A percentile compares a stretch with the other conserved stretches of the same genome.
phyloP scores from a whole-genome alignment of 2,797 vertebrate genomes.

The Ciconia nigra region DNA sequence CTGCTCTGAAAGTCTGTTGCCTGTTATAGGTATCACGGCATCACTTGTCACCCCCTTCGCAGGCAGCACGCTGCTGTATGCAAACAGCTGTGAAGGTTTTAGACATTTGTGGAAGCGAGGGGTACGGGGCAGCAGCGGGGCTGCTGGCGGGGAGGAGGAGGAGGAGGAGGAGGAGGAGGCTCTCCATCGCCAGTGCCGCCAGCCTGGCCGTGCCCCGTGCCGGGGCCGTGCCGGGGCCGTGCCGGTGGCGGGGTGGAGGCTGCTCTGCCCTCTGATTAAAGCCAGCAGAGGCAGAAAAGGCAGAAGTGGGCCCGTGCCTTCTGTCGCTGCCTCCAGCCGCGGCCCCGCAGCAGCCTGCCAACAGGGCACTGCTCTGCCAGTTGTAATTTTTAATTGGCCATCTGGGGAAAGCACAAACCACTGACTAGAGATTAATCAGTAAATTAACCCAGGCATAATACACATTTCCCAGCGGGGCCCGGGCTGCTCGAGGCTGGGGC shows the following conservation, averaged over 20 bases:
- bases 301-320: constrained; percentile 80
- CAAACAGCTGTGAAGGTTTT: constrained; percentile 64
- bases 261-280: background rate
- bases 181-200: accelerated
- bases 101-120: accelerated
- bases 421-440: constrained; percentile 99
- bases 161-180: background rate
- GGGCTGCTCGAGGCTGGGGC: constrained; percentile 85
- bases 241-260: accelerated
- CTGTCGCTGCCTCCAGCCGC: constrained; percentile 93
- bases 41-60: constrained; percentile 31
- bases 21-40: background rate
- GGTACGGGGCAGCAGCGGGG: accelerated
- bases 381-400: constrained; percentile 99
- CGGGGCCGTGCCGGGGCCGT: background rate
- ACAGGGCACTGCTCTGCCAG: constrained; percentile 92
- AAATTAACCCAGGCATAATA: constrained; percentile 99
- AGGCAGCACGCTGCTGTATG: constrained; percentile 50
- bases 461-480: constrained; percentile 89
- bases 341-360: constrained; percentile 92
- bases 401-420: constrained; percentile 99
- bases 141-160: background rate
- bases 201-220: background rate
- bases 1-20: constrained; percentile 29
- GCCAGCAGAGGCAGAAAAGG: background rate